Conservation (phyloP, 2,113 vertebrate genomes). For the Struthidea cinerea region DNA sequence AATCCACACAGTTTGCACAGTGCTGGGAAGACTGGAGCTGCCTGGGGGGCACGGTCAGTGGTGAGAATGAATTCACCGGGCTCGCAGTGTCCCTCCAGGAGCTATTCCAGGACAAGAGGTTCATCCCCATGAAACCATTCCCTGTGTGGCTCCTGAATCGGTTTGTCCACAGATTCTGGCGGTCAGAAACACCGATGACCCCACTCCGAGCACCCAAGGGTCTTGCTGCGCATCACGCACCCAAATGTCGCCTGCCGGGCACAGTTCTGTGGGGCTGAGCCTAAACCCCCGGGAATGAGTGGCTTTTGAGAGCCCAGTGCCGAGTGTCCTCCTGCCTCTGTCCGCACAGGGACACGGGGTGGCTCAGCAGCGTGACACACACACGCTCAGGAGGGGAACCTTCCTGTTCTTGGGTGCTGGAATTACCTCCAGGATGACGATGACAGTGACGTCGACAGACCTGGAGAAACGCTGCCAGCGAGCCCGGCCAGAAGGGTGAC, state of each 20-base stretch:
- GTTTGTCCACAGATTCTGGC: accelerated
- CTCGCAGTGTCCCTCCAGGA: not conserved
- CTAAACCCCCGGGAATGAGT: accelerated
- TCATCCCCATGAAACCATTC: not conserved
- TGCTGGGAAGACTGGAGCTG: not conserved
- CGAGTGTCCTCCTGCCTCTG: not conserved
- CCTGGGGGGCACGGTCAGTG: accelerated
- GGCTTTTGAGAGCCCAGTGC: not conserved
- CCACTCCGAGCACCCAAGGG: accelerated
- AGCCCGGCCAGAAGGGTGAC: not conserved
- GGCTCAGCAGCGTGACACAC: not conserved
- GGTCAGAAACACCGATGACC: not conserved
- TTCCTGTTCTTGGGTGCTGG: not conserved
- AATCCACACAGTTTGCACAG: not conserved
- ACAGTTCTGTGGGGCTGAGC: not conserved
- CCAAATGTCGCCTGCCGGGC: not conserved
- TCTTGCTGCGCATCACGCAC: accelerated
- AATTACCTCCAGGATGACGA: not conserved
- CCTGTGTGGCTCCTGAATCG: accelerated
- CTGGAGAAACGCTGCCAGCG: not conserved
- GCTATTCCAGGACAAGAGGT: not conserved
- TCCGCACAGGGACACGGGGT: not conserved
- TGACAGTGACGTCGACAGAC: not conserved
- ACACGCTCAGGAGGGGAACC: not conserved
- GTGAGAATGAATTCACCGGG: not conserved